Percentiles rank a stretch among this genome's conserved stretches.
These are phyloP conservation scores for Eublepharis macularius DNA, from an alignment of 2,113 vertebrate genomes.

Conservation along the genomic window DNA sequence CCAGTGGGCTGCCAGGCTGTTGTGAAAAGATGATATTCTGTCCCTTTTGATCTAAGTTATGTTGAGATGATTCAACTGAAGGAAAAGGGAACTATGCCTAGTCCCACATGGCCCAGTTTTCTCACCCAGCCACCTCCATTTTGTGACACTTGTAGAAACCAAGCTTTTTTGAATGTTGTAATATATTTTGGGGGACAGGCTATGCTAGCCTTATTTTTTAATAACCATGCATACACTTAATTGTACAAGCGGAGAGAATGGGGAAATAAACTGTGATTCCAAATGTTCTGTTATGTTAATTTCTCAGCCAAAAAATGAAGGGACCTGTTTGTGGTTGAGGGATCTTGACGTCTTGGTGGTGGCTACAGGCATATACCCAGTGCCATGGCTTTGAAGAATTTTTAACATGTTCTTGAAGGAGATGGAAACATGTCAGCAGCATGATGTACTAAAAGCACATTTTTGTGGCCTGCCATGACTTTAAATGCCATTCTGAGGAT, in stretches of 20 bases:
- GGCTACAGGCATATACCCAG: background rate
- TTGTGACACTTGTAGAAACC: conserved; percentile 16
- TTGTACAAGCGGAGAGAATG: conserved; percentile 60
- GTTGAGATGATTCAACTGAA: conserved; percentile 25
- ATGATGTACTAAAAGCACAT: background rate
- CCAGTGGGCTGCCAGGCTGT: background rate
- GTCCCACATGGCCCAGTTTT: conserved; percentile 13
- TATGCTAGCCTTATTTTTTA: conserved; percentile 72
- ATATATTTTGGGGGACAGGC: conserved; percentile 46
- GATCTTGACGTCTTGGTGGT: background rate
- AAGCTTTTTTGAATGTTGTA: conserved; percentile 43
- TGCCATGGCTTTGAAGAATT: background rate
- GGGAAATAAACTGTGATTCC: conserved; percentile 70
- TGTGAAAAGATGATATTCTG: background rate
- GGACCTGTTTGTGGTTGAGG: background rate
- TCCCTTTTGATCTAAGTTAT: background rate
- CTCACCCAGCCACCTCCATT: conserved; percentile 24
- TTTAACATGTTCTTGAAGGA: no score
- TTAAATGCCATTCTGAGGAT: background rate
- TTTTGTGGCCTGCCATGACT: background rate
- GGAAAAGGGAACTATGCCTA: conserved; percentile 39
- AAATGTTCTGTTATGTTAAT: conserved; percentile 35
- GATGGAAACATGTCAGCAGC: background rate
- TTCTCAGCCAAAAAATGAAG: conserved; percentile 33
- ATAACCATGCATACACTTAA: conserved; percentile 67